Percentiles rank a stretch among this genome's conserved stretches.
Evolutionary conservation across 2,113 vertebrate genomes (phyloP).

Genomic region (Heloderma charlesbogerti): DNA sequence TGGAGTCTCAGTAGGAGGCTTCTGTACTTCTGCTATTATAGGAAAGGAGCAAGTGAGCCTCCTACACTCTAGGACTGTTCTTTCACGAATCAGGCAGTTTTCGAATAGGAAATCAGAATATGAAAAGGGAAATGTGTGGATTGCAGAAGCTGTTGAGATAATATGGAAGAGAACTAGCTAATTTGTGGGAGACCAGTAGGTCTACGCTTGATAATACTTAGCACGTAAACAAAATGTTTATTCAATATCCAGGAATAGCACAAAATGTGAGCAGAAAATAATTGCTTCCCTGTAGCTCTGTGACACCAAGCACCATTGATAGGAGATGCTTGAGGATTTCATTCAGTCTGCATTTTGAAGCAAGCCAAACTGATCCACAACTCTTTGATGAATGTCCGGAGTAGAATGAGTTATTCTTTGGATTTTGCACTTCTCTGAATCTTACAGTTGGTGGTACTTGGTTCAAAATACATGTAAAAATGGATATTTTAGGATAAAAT

Average conservation of each 20-base stretch:
- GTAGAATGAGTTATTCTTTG: too few species aligned
- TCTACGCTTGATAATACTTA: background rate
- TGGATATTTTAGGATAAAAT: too few species aligned
- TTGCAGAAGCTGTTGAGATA: background rate
- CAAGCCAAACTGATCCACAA: too few species aligned
- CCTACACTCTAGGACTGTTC: background rate
- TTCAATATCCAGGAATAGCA: background rate
- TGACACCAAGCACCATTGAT: background rate
- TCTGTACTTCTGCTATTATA: background rate
- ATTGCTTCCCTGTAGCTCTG: background rate
- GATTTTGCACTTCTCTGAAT: too few species aligned
- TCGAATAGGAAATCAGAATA: background rate
- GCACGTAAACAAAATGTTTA: background rate
- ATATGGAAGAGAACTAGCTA: background rate
- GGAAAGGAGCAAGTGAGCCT: conserved; percentile 9
- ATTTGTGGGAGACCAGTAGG: background rate
- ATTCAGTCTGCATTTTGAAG: background rate
- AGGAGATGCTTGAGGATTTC: background rate
- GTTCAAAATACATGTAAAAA: too few species aligned
- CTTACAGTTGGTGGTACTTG: too few species aligned
- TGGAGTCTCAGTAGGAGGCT: conserved; percentile 4
- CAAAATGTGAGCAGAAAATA: background rate
- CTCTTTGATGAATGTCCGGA: too few species aligned
- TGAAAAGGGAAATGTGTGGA: background rate
- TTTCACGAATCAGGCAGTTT: conserved; percentile 1